Percentiles rank a stretch among this genome's conserved stretches.
phyloP scores from a whole-genome alignment of 2,113 vertebrate species.

The Potamarius usumacintae region DNA sequence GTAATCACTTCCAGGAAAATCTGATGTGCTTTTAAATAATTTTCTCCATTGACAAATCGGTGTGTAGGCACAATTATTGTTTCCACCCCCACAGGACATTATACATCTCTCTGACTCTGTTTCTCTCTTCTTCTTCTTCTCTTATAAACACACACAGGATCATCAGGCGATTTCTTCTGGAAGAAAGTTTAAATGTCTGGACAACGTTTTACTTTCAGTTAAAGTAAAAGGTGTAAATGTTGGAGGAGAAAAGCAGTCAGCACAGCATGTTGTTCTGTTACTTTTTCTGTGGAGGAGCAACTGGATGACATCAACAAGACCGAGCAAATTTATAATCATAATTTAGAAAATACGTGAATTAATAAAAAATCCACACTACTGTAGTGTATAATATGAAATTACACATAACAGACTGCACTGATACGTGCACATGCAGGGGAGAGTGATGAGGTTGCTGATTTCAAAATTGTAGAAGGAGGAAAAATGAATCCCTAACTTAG shows the following conservation, averaged over 20 bases:
- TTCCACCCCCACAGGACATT: not conserved
- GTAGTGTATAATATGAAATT: not conserved
- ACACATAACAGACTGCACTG: not conserved
- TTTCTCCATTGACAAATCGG: not conserved
- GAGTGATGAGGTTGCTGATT: not conserved
- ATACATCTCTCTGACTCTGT: not conserved
- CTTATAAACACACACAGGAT: not conserved
- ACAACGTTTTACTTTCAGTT: not conserved
- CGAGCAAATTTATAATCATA: not conserved
- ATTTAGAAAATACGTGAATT: not conserved
- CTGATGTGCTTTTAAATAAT: constrained; percentile 19
- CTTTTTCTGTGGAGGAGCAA: not conserved
- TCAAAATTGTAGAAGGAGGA: not conserved
- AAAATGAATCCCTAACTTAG: not conserved
- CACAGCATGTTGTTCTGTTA: not conserved
- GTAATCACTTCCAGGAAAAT: constrained; percentile 26
- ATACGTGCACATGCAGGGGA: not conserved
- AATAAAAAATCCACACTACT: not conserved
- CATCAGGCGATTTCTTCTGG: too few species aligned
- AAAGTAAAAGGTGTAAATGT: not conserved
- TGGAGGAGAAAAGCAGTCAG: not conserved
- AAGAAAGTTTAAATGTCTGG: not conserved
- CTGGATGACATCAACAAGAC: not conserved
- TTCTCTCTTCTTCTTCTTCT: not conserved
- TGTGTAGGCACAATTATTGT: not conserved